phyloP scores from a whole-genome alignment of 2,797 vertebrate genomes.

The Podarcis siculus region DNA sequence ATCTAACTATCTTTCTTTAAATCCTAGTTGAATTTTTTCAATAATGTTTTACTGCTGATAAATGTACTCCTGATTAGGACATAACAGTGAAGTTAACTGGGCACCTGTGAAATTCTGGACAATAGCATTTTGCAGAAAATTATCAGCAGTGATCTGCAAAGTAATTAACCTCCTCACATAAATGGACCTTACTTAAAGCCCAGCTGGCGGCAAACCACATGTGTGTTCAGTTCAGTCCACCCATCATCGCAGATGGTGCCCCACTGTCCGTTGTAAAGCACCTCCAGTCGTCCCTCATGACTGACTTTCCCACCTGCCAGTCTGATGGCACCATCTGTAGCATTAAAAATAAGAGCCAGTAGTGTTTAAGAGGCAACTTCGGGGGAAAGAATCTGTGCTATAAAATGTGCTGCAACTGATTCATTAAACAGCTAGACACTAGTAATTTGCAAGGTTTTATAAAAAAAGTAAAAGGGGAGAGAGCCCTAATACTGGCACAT shows the following conservation, averaged over 20 bases:
- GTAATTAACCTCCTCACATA: conserved; percentile 5
- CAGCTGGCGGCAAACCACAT: conserved; percentile 90
- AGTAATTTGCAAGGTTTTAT: not conserved
- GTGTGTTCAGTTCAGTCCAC: conserved; percentile 90
- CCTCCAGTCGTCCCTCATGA: conserved; percentile 89
- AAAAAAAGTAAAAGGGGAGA: not conserved
- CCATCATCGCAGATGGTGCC: conserved; percentile 93
- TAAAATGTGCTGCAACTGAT: accelerated
- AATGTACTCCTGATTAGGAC: not conserved
- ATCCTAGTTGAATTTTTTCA: not conserved
- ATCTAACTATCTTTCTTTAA: not conserved
- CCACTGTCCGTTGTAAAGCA: conserved; percentile 89
- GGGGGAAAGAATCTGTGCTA: not conserved
- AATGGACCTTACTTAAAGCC: conserved; percentile 89
- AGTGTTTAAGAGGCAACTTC: not conserved
- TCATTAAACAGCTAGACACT: not conserved
- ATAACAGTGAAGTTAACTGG: not conserved
- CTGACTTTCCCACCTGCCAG: conserved; percentile 82
- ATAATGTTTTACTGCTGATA: not conserved
- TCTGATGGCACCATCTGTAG: conserved; percentile 87
- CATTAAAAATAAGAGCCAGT: conserved; percentile 23
- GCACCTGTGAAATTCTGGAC: not conserved
- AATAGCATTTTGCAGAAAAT: not conserved
- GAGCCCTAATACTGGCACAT: not conserved
- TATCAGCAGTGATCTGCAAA: conserved; percentile 11